A percentile compares a stretch with the other conserved stretches of the same genome.
phyloP scores from a whole-genome alignment of 2,797 vertebrate genomes.

The Pipistrellus pipistrellus region DNA sequence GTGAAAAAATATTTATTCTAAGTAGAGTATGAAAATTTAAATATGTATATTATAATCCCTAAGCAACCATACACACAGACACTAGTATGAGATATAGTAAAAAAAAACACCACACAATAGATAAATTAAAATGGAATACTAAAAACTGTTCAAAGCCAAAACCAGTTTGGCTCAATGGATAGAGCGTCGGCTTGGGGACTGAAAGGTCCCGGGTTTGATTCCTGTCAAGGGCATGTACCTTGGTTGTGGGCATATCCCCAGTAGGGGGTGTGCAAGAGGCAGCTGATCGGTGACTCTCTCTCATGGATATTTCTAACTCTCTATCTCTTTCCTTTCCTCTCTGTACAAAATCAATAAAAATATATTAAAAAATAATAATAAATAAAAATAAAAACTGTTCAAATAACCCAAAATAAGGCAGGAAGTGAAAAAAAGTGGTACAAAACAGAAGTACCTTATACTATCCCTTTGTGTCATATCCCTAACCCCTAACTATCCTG shows the following conservation, averaged over 20 bases:
- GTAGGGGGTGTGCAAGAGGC: too few relatives aligned
- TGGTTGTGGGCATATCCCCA: too few relatives aligned
- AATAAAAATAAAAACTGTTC: constrained; percentile 32
- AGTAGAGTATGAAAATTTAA: constrained; percentile 13
- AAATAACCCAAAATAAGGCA: constrained; percentile 13
- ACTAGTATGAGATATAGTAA: not conserved
- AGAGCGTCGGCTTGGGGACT: too few relatives aligned
- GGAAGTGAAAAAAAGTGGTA: not conserved
- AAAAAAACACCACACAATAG: not conserved
- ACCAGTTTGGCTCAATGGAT: too few relatives aligned
- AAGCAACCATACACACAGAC: not conserved
- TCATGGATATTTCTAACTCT: too few relatives aligned
- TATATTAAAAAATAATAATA: too few relatives aligned
- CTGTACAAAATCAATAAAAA: too few relatives aligned
- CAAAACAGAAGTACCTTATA: not conserved
- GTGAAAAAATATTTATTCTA: constrained; percentile 22
- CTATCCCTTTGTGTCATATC: not conserved
- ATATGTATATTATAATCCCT: not conserved
- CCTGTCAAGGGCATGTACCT: too few relatives aligned
- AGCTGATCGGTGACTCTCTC: too few relatives aligned
- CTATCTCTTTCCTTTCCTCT: too few relatives aligned
- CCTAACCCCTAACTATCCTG: not conserved
- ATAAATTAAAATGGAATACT: not conserved
- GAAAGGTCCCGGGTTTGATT: too few relatives aligned
- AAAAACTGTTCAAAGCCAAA: constrained; percentile 30